Base-by-base conservation (phyloP, 2,797 vertebrate genomes). In the Sebastes glaucus region DNA sequence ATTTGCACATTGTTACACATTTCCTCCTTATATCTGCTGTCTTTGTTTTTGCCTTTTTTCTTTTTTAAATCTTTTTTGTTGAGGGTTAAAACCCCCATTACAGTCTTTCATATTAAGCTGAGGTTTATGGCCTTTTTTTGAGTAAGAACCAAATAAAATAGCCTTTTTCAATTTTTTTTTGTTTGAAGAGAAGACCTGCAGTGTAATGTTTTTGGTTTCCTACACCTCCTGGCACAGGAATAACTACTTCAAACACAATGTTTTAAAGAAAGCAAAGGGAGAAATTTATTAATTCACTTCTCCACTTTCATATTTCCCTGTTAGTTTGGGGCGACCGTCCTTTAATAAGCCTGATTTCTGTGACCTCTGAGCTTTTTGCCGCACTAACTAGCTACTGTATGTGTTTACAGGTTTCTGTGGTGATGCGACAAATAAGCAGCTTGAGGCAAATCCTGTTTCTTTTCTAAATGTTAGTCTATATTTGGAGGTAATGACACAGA, bases 401-500 rank as follows among this genome's bases (percentile, higher is more conserved):
- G 71, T 74, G 63, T 83, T 77, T 32, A 79, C 62, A 71, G 85
- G 78, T 80, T 74, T 65, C 65, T 67, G 73, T n/a, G 30, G 23
- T 52, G 76, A 82, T 64, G 84, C 52, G 78, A 78, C 70, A 73
- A 86, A 84, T 83, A 91, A 88, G 78, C 79, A 71, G 85, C 84
- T 87, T 83, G 78, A 85, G 82, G 64, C 68, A 82, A 92, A 91
- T 87, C 83, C 81, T 57, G 74, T 82, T 88, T 83, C 69, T 77
- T 81, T 70, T 82, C 71, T 64, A 80, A 87, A 83, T 53, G 23
- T 80, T 83, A 27, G 65, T 77, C 85, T 87, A 81, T 87, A 88
- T 88, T 88, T 89, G 84, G 71, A 87, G 83, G 78, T 84, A 87
- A 91, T 90, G 83, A 79, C 81, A 85, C 71, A 52, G 73, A 85